Evolutionary conservation across 2,113 vertebrate species (phyloP), one percentile per base, ranked within the genome.

Genomic region (Pachypanchax playfairii): DNA sequence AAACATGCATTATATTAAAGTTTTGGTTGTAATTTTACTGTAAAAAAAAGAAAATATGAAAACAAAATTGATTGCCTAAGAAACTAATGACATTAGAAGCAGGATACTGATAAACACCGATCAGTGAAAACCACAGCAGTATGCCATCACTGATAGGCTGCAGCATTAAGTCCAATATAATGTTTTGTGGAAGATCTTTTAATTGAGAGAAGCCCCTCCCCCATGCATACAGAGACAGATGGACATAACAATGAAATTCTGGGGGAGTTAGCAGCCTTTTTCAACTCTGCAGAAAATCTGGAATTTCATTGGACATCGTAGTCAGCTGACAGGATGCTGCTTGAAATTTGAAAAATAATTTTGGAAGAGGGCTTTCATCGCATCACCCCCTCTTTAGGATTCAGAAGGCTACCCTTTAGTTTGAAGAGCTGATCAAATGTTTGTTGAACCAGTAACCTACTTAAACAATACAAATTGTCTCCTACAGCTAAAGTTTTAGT

Each of bases 191-290:
- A 39, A 26, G 1, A 14, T 46, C 12, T 46, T 46, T 12, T 2
- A 6, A 9, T 51, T 7, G 41, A 35, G 33, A 58, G 21, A 38
- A 73, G 70, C 79, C 73, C 78, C 70, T 76, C 83, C 86, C 75
- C 80, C 76, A 59, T 54, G 0, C 59, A 60, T 48, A 8, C 4
- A 39, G n/a, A 58, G 54, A 54, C 85, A 89, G 82, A 90, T 83
- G 86, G 85, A 61, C 71, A 25, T 15, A 80, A 85, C 82, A 88
- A 87, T 85, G 77, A 60, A 55, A 35, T 42, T 54, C 51, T 54
- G 44, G 28, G 75, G 68, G 75, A 54, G 76, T 75, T 65, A 59
- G 50, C 49, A 48, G 55, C 38, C 70, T 63, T 58, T 67, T 74
- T 77, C 39, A 73, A 51, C 62, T 18, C 57, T 49, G 6, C 68